phyloP scores from a whole-genome alignment of 1,140 invertebrate genomes.

The Cyphomyrmex costatus region DNA sequence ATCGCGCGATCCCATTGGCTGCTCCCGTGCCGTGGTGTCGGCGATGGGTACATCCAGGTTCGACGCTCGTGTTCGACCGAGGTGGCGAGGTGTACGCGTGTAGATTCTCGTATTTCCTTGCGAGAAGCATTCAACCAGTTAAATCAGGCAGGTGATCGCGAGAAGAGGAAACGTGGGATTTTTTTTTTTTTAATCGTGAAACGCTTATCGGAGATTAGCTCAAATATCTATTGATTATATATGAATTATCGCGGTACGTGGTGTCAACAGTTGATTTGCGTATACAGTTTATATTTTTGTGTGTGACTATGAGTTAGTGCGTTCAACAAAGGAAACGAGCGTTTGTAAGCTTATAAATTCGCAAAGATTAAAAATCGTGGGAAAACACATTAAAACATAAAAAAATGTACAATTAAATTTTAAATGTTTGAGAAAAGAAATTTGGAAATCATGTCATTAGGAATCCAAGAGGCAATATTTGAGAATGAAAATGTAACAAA shows the following conservation, averaged over 20 bases:
- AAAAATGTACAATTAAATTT: background rate
- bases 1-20: conserved; percentile 77
- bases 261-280: background rate
- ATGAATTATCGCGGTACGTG: background rate
- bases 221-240: background rate
- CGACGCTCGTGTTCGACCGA: conserved; percentile 71
- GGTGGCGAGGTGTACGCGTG: conserved; percentile 66
- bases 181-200: background rate
- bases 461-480: background rate
- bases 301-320: background rate
- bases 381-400: background rate
- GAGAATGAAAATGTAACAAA: background rate
- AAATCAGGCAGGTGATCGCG: conserved; percentile 39
- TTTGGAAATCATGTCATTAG: background rate
- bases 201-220: background rate
- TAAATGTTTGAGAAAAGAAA: background rate
- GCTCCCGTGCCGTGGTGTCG: conserved; percentile 76
- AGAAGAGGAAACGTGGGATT: conserved; percentile 18
- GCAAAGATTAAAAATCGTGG: background rate
- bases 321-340: background rate
- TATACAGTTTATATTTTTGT: conserved; percentile 16
- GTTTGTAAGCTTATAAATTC: background rate
- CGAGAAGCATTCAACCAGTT: conserved; percentile 52
- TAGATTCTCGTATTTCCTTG: conserved; percentile 38
- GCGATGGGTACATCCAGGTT: conserved; percentile 78